Percentiles rank a stretch among this genome's conserved stretches.
Conservation (phyloP, 2,113 vertebrate genomes). For the Scytalopus superciliaris region DNA sequence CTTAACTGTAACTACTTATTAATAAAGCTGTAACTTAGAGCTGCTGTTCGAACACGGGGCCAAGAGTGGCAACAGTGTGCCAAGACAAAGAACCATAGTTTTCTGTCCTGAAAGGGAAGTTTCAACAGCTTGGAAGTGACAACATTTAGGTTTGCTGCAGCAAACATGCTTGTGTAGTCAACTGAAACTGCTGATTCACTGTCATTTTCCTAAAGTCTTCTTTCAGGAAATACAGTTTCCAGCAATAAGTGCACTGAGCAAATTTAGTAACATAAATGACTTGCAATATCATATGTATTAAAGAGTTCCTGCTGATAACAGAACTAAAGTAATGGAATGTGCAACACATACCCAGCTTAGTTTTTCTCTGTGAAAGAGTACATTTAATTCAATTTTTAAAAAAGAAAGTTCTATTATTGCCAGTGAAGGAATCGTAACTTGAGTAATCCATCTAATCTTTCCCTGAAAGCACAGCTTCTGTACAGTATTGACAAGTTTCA, state of each 20-base stretch:
- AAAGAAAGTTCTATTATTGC: background rate
- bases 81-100: background rate
- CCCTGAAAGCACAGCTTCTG: background rate
- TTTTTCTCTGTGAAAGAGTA: background rate
- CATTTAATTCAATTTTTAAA: background rate
- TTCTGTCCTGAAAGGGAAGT: conserved; percentile 6
- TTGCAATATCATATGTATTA: background rate
- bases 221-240: background rate
- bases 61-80: background rate
- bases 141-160: background rate
- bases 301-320: background rate
- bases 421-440: background rate
- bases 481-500: background rate
- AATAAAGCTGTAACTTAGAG: background rate
- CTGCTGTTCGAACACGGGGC: background rate
- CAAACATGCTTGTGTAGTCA: background rate
- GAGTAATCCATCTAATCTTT: background rate
- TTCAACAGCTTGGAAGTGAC: conserved; percentile 3
- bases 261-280: background rate
- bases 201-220: background rate
- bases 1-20: background rate
- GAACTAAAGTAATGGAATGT: background rate
- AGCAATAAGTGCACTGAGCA: background rate
- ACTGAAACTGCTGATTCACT: conserved; percentile 28
- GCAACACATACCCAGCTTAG: background rate